phyloP scores from a whole-genome alignment of 1,140 invertebrate species.

The Bombus vancouverensis region DNA sequence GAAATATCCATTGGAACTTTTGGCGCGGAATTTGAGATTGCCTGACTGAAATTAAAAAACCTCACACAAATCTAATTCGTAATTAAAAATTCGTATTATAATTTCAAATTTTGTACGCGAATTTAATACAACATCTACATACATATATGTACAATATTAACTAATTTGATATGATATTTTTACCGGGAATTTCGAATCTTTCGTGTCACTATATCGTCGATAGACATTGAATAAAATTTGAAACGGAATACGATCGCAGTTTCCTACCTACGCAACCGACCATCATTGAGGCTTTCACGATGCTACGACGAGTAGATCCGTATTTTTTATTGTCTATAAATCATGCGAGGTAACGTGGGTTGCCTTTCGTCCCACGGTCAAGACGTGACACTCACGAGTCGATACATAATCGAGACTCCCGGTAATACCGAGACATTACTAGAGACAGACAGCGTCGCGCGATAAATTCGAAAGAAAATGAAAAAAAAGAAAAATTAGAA shows the following conservation, averaged over 20 bases:
- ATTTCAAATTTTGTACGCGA: background rate
- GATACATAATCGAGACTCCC: constrained; percentile 33
- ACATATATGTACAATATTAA: background rate
- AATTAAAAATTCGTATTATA: background rate
- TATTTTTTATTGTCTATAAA: constrained; percentile 46
- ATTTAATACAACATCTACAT: background rate
- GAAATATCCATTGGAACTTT: too few relatives aligned
- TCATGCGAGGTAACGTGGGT: constrained; percentile 42
- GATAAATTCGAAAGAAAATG: background rate
- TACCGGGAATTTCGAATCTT: background rate
- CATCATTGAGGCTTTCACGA: constrained; percentile 1
- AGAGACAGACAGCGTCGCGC: constrained; percentile 20
- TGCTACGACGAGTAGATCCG: background rate
- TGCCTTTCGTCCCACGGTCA: constrained; percentile 34
- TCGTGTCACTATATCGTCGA: too few relatives aligned
- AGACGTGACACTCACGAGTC: constrained; percentile 16
- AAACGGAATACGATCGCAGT: background rate
- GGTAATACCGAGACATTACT: constrained; percentile 5
- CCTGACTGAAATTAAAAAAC: background rate
- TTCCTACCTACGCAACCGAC: background rate
- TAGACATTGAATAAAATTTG: background rate
- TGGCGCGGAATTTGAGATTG: background rate
- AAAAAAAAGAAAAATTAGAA: background rate
- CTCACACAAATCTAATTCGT: background rate
- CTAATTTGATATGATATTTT: too few relatives aligned